phyloP scores from a whole-genome alignment of 30 jellyfish, hydroid and myxozoan species.

The Clytia hemisphaerica region DNA sequence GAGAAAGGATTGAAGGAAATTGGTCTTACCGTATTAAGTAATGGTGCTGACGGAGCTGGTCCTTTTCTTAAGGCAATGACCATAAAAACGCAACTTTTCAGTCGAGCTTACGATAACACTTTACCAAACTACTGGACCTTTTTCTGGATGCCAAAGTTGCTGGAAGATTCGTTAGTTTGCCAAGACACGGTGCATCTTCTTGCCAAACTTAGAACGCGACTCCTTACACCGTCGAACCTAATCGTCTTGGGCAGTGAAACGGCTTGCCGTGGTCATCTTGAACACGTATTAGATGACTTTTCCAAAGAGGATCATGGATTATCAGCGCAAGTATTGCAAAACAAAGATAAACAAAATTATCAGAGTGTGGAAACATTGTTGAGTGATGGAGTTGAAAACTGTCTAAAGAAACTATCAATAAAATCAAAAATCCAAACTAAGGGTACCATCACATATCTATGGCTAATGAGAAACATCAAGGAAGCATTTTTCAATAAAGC shows the following conservation, averaged over 20 bases:
- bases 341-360: slow-evolving; percentile 34
- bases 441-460: neutral
- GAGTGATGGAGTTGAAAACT: slow-evolving; percentile 32
- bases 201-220: slow-evolving; percentile 31
- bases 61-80: no score
- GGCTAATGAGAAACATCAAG: neutral
- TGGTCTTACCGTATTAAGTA: no score
- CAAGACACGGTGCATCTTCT: slow-evolving; percentile 32
- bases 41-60: no score
- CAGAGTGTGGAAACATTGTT: slow-evolving; percentile 28
- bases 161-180: slow-evolving; percentile 1
- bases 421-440: no score
- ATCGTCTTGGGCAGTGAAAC: slow-evolving; percentile 24
- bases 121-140: slow-evolving; percentile 14
- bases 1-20: slow-evolving; percentile 1
- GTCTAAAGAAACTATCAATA: neutral
- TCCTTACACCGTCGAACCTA: slow-evolving; percentile 24
- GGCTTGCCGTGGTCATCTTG: slow-evolving; percentile 42
- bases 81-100: no score
- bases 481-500: neutral
- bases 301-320: slow-evolving; percentile 45
- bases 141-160: slow-evolving; percentile 22
- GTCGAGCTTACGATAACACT: no score
- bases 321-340: slow-evolving; percentile 21
- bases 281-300: slow-evolving; percentile 13